These are phyloP conservation scores for Gastrophysa polygoni DNA, from an alignment of 2,888 invertebrate genomes.

Conservation along the genomic window DNA sequence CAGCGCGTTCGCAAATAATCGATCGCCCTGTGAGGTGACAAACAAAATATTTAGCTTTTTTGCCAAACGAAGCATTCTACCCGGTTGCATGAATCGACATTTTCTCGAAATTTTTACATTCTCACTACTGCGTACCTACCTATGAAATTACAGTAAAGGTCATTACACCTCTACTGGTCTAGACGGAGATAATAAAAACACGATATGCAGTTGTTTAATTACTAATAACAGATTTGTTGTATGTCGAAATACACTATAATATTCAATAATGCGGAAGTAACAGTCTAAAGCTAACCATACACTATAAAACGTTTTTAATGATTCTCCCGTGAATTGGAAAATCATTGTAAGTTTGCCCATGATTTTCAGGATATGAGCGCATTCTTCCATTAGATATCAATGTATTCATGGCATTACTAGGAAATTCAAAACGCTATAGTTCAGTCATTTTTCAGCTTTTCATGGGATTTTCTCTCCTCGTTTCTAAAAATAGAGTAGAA, in stretches of 20 bases:
- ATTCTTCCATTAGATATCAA: too few relatives aligned
- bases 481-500: too few relatives aligned
- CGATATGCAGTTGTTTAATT: constrained; percentile 44
- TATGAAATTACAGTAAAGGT: constrained; percentile 35
- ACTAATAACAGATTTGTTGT: constrained; percentile 40
- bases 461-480: too few relatives aligned
- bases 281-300: constrained; percentile 24
- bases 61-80: background rate
- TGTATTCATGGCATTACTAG: too few relatives aligned
- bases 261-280: constrained; percentile 37
- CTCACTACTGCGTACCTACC: constrained; percentile 17
- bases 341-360: too few relatives aligned
- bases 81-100: background rate
- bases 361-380: too few relatives aligned
- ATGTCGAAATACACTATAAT: constrained; percentile 36
- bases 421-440: too few relatives aligned
- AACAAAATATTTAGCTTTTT: background rate
- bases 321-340: too few relatives aligned
- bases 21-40: background rate
- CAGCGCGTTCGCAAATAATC: background rate
- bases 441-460: too few relatives aligned
- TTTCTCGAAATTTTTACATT: background rate
- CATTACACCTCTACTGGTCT: constrained; percentile 46
- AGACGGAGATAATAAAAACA: constrained; percentile 44
- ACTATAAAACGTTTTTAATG: too few relatives aligned